Percentiles rank a stretch among this genome's conserved stretches.
Evolutionary conservation across 2,113 vertebrate species (phyloP).

Genomic region (Talpa occidentalis): DNA sequence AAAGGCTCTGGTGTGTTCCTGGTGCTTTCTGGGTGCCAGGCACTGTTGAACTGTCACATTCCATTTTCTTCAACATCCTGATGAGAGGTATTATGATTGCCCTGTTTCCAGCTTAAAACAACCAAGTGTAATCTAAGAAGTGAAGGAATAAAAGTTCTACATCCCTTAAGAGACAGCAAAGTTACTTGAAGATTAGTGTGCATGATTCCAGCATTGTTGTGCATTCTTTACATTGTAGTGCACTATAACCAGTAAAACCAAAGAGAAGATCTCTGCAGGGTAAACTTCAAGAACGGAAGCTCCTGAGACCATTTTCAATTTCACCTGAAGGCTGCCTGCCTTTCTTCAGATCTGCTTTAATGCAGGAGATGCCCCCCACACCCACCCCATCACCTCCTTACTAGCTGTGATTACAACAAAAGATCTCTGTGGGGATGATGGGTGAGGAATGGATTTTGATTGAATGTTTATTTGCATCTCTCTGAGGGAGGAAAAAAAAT

Average conservation of each 20-base stretch:
- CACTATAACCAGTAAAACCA: background rate
- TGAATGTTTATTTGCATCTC: background rate
- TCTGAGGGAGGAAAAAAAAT: background rate
- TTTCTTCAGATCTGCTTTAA: background rate
- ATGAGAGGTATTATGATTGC: background rate
- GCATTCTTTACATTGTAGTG: background rate
- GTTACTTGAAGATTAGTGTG: background rate
- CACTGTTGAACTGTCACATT: background rate
- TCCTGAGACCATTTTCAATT: background rate
- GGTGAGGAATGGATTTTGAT: background rate
- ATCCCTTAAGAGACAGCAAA: background rate
- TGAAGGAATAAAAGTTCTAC: background rate
- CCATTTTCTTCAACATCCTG: background rate
- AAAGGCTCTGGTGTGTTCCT: background rate
- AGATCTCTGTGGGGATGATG: background rate
- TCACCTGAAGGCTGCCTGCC: background rate
- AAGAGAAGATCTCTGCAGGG: background rate
- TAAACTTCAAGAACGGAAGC: background rate
- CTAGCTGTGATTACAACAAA: background rate
- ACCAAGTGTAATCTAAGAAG: background rate
- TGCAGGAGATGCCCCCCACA: too few relatives aligned
- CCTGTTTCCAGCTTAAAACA: background rate
- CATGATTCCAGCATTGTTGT: background rate
- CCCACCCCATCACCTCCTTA: background rate
- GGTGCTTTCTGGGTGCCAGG: background rate